Evolutionary conservation across 1,140 invertebrate species (phyloP), one percentile per base, ranked within the genome.

Genomic region (Mya arenaria): DNA sequence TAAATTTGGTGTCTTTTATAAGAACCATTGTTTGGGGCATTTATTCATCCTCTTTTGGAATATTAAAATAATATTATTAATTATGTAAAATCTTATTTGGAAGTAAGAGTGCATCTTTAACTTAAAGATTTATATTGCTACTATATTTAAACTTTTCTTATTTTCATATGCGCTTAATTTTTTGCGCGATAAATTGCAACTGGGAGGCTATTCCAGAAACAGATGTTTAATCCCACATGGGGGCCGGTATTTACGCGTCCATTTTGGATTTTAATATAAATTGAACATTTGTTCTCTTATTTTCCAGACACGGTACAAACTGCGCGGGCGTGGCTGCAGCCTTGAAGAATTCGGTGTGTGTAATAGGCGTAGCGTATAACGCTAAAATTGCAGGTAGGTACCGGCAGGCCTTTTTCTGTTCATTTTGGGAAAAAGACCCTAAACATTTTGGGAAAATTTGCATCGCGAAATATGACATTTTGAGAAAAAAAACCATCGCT

Each of bases 241-340:
- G 19, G 1, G 2, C 1, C 19, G 25, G 19, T n/a, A 1, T 52
- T 10, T 8, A 1, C 25, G 48, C 25, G 4, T 52, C 2, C 17
- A 23, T 8, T 52, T 17, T 23, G 4, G 48, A n/a, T 23, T 1
- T 4, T 52, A 17, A n/a, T 3, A 52, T 1, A 23, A 52, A 1
- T 1, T 52, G 4, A 10, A 8, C 48, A 4, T 52, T 52, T 52
- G 48, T 52, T 52, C 8, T 23, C 5, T 23, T 32, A 25, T 30
- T 25, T 39, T 74, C 44, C 52, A 74, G 71, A 17, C 71, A 74
- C 60, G 71, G 71, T 4, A 74, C 71, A 34, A 60, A 62, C 30
- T 74, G 71, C 28, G 71, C 71, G 39, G 71, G 71, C 13, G 37
- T 74, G 1, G 48, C 32, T 25, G 71, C 71, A 8, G 71, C 52